Base-by-base conservation (phyloP, 2,797 vertebrate genomes). In the Sebastiscus tertius region DNA sequence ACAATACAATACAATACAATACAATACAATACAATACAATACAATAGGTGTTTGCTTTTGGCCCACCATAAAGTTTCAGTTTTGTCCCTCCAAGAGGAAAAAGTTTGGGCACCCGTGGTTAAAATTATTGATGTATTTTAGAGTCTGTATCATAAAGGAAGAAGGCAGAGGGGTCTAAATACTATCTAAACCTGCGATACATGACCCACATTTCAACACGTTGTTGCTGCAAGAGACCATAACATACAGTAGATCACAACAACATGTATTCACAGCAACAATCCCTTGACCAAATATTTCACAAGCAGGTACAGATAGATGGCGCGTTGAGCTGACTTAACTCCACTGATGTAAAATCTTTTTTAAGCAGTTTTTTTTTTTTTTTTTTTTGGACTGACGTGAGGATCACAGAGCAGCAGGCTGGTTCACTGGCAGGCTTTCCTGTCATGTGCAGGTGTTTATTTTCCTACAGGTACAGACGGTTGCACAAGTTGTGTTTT, bases 391-490 rank as follows among this genome's bases (percentile, higher is more conserved):
- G 20, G 22, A 42, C 33, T 72, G 26, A 34, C 6, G 33, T 79
- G 36, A 80, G 18, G 58, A 46, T 83, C 80, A 84, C 46, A 87
- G 33, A 73, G 71, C n/a, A 73, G 71, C 61, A 52, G 33, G 54
- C 42, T 77, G 68, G 11, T 70, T 79, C 60, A 77, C 22, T 72
- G 72, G 82, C 27, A 63, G 77, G 52, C 67, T 85, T 74, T 72
- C 71, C 56, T 70, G 36, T 24, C 42, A 2, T 59, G 67, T 63
- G 79, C 75, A 87, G 81, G 81, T 79, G 71, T 92, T 78, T 77
- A 55, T 80, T 80, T 77, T 39, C 65, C 77, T 65, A 73, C 70
- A 79, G 70, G 29, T 85, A 60, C 22, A 77, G 58, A 80, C 55
- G 80, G 77, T 65, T 64, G 76, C 24, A 27, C 14, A 31, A 42